Evolutionary conservation across 2,888 invertebrate genomes (phyloP), one percentile per base, ranked within the genome.

Genomic region (Euclidia mi): DNA sequence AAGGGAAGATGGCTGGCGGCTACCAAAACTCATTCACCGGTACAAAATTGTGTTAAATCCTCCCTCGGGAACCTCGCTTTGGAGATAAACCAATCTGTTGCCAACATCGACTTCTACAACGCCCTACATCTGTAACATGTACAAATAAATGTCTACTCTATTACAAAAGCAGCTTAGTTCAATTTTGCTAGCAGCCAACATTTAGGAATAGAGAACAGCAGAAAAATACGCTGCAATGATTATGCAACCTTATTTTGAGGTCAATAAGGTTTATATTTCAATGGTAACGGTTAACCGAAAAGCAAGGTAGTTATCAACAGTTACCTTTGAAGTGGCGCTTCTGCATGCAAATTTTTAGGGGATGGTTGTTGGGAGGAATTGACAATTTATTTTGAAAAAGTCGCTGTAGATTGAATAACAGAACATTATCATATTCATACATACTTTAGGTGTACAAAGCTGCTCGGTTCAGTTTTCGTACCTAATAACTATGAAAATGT

Each of bases 11-110:
- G 71, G 92, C 94, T 92, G 82, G 91, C 92, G 93, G 94, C 93
- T 94, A 91, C 94, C 89, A 94, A 94, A 94, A 92, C 93, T 92
- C 94, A 94, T 94, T 90, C 94, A 93, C 91, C 92, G 90, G 91
- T 90, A 88, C 87, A 82, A 91, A 94, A 94, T 94, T 81, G 74
- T 65, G 80, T 94, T 94, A 93, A 84, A 84, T 84, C 83, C 84
- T 89, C 91, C 92, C 85, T 75, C 73, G 65, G 79, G 61, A 71
- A 79, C 84, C 75, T 75, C 86, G 88, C 85, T 89, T 88, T 79
- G 65, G 72, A 84, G 76, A 87, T 92, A 92, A 93, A 86, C 84
- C 80, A 87, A 91, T 92, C 81, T 82, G 64, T 56, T 53, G 47
- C 43, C 18, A 41, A 34, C 11, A 31, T 42, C 32, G 7, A 2